phyloP scores from a whole-genome alignment of 2,888 invertebrate genomes.

The Apeira syringaria region DNA sequence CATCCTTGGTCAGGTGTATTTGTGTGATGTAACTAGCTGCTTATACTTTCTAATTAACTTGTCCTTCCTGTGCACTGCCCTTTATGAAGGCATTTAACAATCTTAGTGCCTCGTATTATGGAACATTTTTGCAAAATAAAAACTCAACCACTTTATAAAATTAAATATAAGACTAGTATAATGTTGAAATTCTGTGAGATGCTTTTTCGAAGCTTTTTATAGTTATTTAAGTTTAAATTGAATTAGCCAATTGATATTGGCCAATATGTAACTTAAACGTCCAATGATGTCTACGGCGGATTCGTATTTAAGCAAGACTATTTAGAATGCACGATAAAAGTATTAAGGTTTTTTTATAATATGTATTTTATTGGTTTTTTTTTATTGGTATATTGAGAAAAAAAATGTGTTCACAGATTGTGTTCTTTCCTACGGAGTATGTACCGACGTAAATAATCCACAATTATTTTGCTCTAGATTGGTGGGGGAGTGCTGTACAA shows the following conservation, averaged over 20 bases:
- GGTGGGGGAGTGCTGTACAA: too few relatives aligned
- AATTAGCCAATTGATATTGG: conserved; percentile 31
- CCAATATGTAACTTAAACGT: conserved; percentile 31
- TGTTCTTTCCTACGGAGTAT: too few relatives aligned
- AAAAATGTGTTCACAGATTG: too few relatives aligned
- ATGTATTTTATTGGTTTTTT: too few relatives aligned
- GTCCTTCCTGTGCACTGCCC: conserved; percentile 49
- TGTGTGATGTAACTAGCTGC: conserved; percentile 49
- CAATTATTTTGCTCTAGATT: too few relatives aligned
- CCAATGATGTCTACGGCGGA: conserved; percentile 26
- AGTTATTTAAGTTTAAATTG: conserved; percentile 14
- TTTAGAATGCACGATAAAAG: too few relatives aligned
- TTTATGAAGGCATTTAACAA: conserved; percentile 49
- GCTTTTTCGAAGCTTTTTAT: conserved; percentile 10
- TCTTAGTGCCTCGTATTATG: conserved; percentile 39
- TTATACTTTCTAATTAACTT: conserved; percentile 62
- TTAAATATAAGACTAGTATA: conserved; percentile 10
- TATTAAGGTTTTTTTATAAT: too few relatives aligned
- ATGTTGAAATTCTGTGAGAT: conserved; percentile 11
- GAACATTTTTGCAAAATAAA: conserved; percentile 22
- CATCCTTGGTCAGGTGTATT: conserved; percentile 30
- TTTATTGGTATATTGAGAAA: too few relatives aligned
- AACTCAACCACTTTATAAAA: conserved; percentile 30
- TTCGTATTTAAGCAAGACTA: conserved; percentile 13
- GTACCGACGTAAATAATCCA: too few relatives aligned